Evolutionary conservation across 2,113 vertebrate genomes (phyloP).

Genomic region (Chlamydotis undulata): DNA sequence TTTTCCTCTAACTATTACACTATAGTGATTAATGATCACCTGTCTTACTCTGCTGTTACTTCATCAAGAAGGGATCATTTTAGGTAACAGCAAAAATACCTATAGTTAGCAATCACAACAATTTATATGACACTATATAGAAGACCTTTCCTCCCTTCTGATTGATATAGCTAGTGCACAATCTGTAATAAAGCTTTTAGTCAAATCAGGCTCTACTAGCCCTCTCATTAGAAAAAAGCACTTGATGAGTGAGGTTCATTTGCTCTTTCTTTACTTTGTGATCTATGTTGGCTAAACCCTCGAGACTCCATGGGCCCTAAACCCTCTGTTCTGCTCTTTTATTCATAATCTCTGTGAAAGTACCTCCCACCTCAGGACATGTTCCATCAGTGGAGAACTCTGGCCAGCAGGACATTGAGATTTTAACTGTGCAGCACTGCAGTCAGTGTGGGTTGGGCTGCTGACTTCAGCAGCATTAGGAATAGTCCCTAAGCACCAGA

Average conservation of each 20-base stretch:
- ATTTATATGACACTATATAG: neutral
- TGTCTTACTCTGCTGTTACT: neutral
- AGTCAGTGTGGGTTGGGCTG: neutral
- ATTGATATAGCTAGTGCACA: neutral
- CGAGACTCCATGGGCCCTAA: neutral
- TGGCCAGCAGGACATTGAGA: neutral
- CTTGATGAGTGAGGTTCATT: neutral
- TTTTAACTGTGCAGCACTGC: neutral
- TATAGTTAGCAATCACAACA: neutral
- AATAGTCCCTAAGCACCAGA: neutral
- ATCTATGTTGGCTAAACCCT: neutral
- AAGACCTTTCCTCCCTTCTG: neutral
- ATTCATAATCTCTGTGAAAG: neutral
- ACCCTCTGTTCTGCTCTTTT: neutral
- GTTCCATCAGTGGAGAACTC: neutral
- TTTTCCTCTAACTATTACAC: neutral
- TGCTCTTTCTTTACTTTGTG: neutral
- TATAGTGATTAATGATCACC: neutral
- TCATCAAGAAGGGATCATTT: neutral
- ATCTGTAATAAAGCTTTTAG: constrained; percentile 40
- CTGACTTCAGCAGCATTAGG: neutral
- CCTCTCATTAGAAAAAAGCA: constrained; percentile 16
- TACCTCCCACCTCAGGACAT: neutral
- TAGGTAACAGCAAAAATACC: neutral
- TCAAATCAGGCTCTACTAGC: neutral